Evolutionary conservation across 2,797 vertebrate species (phyloP), one percentile per base, ranked within the genome.

Genomic region (Melanotaenia maccullochi): DNA sequence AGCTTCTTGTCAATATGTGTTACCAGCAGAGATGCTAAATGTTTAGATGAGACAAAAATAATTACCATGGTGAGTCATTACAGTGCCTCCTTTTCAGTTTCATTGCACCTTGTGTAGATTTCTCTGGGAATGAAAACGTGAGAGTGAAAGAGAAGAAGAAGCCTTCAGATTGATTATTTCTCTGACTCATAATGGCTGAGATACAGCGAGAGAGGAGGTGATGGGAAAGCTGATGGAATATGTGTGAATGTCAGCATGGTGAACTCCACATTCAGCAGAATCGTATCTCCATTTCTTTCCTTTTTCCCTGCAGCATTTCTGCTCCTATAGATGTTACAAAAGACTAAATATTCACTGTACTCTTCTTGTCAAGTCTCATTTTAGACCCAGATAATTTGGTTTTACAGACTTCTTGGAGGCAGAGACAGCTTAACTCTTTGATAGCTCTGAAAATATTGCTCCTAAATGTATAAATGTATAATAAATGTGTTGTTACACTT

Each of bases 111-210:
- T 20, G 18, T 51, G 47, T 9, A 24, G 22, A 22, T 22, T 51
- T 22, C 3, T 12, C 4, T n/a, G 55, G 58, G 32, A 64, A 70
- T 61, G 69, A 24, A 16, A 64, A 47, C 16, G 30, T 61, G 70
- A 60, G 57, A 73, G 67, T 25, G 65, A 75, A 24, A 59, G 65
- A 65, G 64, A 68, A 65, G 49, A 22, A 60, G 75, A 78, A 82
- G 83, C 76, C 78, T 82, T 87, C 85, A 87, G 87, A 61, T 11
- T 55, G 76, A 86, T 86, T 85, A 78, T 76, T 75, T 52, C 52
- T 68, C 49, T 76, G 60, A 83, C 71, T 83, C 76, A 65, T 18
- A 38, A 47, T 30, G 58, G 79, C 70, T 54, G 71, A 77, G 79
- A 28, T 56, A 65, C 47, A 51, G 67, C 59, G 64, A 28, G 68